Conservation (phyloP, 35 echinoderm and acorn worm genomes). For the Ophiothrix spiculata region DNA sequence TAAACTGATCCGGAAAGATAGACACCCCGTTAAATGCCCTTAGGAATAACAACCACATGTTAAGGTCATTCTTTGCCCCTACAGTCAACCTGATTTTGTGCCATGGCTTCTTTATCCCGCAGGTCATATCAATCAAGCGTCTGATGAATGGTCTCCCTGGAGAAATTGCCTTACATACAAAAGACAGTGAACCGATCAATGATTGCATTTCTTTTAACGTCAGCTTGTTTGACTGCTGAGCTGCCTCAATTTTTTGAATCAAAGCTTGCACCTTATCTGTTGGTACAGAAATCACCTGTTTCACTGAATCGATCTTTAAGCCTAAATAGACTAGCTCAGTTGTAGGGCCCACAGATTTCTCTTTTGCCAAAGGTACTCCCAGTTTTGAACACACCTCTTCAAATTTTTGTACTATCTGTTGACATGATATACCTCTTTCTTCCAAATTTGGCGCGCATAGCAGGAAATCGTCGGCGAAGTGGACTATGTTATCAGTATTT, state of each 20-base stretch:
- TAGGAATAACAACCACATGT: too few relatives aligned
- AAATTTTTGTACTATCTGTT: background rate
- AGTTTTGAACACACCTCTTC: background rate
- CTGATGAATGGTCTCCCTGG: too few relatives aligned
- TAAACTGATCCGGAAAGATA: too few relatives aligned
- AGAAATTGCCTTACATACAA: too few relatives aligned
- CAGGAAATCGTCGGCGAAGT: constrained; percentile 39
- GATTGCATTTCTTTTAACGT: too few relatives aligned
- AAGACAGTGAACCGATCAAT: too few relatives aligned
- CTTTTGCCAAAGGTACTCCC: constrained; percentile 15
- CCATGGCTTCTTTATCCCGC: background rate
- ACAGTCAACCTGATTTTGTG: constrained; percentile 10
- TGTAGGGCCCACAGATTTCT: constrained; percentile 8
- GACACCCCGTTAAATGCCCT: too few relatives aligned
- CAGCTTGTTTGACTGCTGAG: background rate
- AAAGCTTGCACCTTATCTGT: constrained; percentile 13
- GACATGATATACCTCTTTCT: background rate
- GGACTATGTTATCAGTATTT: background rate
- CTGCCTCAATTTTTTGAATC: background rate
- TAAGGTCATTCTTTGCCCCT: background rate
- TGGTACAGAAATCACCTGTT: background rate
- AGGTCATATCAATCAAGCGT: constrained; percentile 9
- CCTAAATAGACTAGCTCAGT: background rate
- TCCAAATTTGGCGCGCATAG: background rate
- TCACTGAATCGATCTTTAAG: constrained; percentile 27